A percentile compares a stretch with the other conserved stretches of the same genome.
Evolutionary conservation across 1,140 invertebrate species (phyloP).

Genomic region (Lethocerus indicus): DNA sequence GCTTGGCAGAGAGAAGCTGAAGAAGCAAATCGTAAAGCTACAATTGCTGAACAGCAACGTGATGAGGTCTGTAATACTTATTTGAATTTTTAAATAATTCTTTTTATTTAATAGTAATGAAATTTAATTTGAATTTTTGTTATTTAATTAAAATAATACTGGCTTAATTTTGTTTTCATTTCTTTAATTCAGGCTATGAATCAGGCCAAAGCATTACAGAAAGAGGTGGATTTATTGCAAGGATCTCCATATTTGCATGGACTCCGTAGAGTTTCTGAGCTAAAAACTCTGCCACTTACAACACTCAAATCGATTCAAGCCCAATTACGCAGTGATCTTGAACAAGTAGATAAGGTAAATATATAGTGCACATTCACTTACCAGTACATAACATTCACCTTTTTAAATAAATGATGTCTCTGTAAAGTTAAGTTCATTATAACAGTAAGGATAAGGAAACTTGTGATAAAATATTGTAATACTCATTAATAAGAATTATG

Average conservation of each 20-base stretch:
- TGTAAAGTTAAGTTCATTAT: too few species aligned
- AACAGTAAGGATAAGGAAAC: too few species aligned
- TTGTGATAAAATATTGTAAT: too few species aligned
- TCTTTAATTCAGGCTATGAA: slow-evolving; percentile 36
- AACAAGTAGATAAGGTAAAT: slow-evolving; percentile 62
- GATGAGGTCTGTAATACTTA: slow-evolving; percentile 42
- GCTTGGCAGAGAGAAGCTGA: slow-evolving; percentile 71
- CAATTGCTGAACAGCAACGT: slow-evolving; percentile 63
- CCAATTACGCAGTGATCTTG: slow-evolving; percentile 54
- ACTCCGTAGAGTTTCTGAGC: slow-evolving; percentile 39
- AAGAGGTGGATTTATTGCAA: slow-evolving; percentile 44
- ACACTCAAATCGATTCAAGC: slow-evolving; percentile 59
- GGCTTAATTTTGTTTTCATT: background rate
- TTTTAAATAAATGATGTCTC: too few species aligned
- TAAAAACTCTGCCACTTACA: slow-evolving; percentile 50
- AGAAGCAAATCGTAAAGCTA: slow-evolving; percentile 55
- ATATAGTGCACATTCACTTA: slow-evolving; percentile 6
- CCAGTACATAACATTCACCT: too few species aligned
- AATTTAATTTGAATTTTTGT: background rate
- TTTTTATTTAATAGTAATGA: background rate
- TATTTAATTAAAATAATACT: background rate
- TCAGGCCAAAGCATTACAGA: slow-evolving; percentile 42
- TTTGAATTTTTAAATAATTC: background rate
- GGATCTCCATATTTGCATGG: slow-evolving; percentile 41
- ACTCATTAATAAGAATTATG: too few species aligned